Evolutionary conservation across 2,888 invertebrate species (phyloP), one percentile per base, ranked within the genome.

Genomic region (Diaphora mendica): DNA sequence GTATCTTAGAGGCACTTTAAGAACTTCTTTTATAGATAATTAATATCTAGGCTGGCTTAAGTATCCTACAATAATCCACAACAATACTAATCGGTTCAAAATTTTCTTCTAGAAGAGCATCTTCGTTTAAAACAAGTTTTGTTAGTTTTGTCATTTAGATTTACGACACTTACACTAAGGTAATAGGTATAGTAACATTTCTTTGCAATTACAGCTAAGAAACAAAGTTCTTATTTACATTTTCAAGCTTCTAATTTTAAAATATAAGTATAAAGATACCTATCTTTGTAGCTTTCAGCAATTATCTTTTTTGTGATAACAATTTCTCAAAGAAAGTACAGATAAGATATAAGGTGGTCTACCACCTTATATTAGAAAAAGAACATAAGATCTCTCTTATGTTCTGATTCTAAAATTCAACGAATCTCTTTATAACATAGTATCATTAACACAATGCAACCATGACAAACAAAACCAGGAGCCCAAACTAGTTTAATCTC

Each of bases 381-480:
- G n/a, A n/a, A n/a, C n/a, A n/a, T n/a, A n/a, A n/a, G n/a, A n/a
- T n/a, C n/a, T n/a, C n/a, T n/a, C n/a, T n/a, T 15, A 59, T 3
- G 23, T 55, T 59, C 59, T 13, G 26, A 26, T 39, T 26, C n/a
- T 17, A n/a, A 69, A 69, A 59, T 26, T 59, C 42, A 70, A 55
- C 23, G 33, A 59, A 71, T 64, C 39, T 64, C 64, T 64, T 55
- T 64, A 68, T 64, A 55, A 26, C 33, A 55, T 33, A 64, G 62
- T 51, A 74, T 70, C 17, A 44, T 42, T 55, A 42, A 20, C 33
- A 64, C 23, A 68, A 33, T 48, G n/a, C 51, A 44, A 59, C 59
- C 75, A 77, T 82, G 79, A 77, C 77, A 73, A 23, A 73, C 80
- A 77, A 73, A 79, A 78, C 78, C 62, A 55, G 55, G 44, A 62